Percentiles rank a stretch among this genome's conserved stretches.
Conservation (phyloP, 2,113 vertebrate species). For the Diadophis punctatus region DNA sequence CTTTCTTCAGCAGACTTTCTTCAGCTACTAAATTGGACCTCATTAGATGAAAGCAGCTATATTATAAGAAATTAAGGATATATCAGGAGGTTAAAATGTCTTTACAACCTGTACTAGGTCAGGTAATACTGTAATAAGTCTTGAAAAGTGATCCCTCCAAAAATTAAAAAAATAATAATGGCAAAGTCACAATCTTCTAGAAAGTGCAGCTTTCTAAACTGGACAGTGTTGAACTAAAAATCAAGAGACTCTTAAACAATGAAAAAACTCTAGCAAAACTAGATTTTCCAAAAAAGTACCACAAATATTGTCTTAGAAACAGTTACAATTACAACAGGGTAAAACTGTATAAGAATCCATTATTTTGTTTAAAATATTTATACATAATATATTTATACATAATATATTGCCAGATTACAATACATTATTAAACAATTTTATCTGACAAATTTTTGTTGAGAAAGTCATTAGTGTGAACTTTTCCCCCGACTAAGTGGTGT, state of each 20-base stretch:
- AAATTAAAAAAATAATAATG: background rate
- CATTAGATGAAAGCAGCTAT: background rate
- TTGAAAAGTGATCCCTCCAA: background rate
- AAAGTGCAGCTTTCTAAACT: background rate
- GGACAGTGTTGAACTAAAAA: conserved; percentile 1
- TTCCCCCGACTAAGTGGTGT: background rate
- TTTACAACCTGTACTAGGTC: background rate
- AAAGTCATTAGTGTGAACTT: background rate
- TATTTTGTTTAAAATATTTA: conserved; percentile 42
- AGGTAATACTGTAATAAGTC: background rate
- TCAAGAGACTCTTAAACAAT: background rate
- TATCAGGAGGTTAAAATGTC: background rate
- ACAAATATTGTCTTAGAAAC: conserved; percentile 55
- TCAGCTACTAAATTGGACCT: background rate
- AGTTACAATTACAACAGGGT: conserved; percentile 28
- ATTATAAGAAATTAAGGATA: background rate
- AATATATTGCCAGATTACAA: conserved; percentile 21
- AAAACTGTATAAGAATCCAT: conserved; percentile 28
- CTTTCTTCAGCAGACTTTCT: background rate
- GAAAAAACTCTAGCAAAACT: conserved; percentile 7
- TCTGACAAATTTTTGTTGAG: conserved; percentile 1
- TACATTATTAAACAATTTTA: background rate
- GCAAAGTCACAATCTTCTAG: background rate
- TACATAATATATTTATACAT: conserved; percentile 29
- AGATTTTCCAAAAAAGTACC: conserved; percentile 12